Evolutionary conservation across 2,113 vertebrate species (phyloP), one percentile per base, ranked within the genome.

Genomic region (Proteles cristata): DNA sequence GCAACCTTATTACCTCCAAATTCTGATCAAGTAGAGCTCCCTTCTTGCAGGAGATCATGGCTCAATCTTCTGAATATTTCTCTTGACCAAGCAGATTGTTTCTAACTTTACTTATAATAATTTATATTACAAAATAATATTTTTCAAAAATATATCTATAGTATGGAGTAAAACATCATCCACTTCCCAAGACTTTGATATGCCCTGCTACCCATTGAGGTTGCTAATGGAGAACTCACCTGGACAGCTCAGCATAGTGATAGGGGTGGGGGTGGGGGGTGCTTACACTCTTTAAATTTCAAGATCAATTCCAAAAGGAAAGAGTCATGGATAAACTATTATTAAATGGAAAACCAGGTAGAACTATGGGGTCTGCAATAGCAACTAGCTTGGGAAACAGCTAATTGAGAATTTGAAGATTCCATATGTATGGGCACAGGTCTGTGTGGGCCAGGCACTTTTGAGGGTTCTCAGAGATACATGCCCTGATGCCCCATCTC

Each of bases 41-140:
- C 28, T 93, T 96, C 48, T 85, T 14, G 12, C 5, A 0, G 55
- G 73, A 25, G 17, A 48, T 55, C 17, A 55, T 21, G 39, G 68
- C 11, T 84, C 48, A 63, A 58, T 85, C 25, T 88, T 96, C 55
- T 68, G 11, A 92, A 39, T 83, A 77, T 35, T 84, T 94, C 11
- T 3, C n/a, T 10, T 63, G 31, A 80, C 48, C 11, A 33, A 71
- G 55, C 55, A 68, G 69, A 91, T 26, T 33, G 73, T 81, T 87
- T 31, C 76, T 55, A 74, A 82, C 39, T 94, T 82, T 55, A 76
- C 11, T 88, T 83, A 73, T 1, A 88, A 4, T 35, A 86, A 25
- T 93, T 88, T 74, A 35, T 74, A 66, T 91, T 74, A 66, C 74
- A 84, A 81, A 94, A 88, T 23, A 80, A 76, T 35, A 48, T 21